Conservation (phyloP, 2,113 vertebrate species). For the Atractosteus spatula region DNA sequence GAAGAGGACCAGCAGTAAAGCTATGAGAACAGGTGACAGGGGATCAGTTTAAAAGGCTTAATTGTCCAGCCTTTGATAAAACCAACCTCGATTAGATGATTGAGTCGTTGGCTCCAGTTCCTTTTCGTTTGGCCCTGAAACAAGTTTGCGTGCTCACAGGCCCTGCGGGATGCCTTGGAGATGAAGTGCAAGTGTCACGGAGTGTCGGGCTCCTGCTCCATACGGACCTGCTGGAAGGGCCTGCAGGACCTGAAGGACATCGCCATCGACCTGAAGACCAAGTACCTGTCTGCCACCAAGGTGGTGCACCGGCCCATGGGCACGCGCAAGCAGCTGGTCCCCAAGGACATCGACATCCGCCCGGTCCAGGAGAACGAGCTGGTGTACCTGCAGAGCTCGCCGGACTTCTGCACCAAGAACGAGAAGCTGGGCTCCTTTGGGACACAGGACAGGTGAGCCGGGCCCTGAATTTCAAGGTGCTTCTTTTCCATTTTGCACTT, state of each 20-base stretch:
- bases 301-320: constrained; percentile 92
- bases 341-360: constrained; percentile 94
- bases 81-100: too few relatives aligned
- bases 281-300: constrained; percentile 94
- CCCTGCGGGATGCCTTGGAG: constrained; percentile 82
- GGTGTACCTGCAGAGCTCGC: constrained; percentile 94
- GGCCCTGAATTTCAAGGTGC: too few relatives aligned
- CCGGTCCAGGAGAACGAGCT: constrained; percentile 91
- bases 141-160: constrained; percentile 54
- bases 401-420: constrained; percentile 90
- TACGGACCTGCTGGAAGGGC: constrained; percentile 96
- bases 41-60: too few relatives aligned
- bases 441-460: constrained; percentile 89
- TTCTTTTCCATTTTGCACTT: too few relatives aligned
- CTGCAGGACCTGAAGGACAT: constrained; percentile 89
- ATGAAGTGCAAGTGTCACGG: constrained; percentile 98
- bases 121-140: neutral
- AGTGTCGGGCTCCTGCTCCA: constrained; percentile 96
- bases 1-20: too few relatives aligned
- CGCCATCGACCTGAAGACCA: constrained; percentile 89
- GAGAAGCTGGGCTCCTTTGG: constrained; percentile 91
- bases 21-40: too few relatives aligned
- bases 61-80: too few relatives aligned
- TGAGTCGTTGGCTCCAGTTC: neutral
- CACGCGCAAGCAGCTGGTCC: constrained; percentile 94